Evolutionary conservation across 2,888 invertebrate genomes (phyloP).

Genomic region (Lasioglossum malachurum): DNA sequence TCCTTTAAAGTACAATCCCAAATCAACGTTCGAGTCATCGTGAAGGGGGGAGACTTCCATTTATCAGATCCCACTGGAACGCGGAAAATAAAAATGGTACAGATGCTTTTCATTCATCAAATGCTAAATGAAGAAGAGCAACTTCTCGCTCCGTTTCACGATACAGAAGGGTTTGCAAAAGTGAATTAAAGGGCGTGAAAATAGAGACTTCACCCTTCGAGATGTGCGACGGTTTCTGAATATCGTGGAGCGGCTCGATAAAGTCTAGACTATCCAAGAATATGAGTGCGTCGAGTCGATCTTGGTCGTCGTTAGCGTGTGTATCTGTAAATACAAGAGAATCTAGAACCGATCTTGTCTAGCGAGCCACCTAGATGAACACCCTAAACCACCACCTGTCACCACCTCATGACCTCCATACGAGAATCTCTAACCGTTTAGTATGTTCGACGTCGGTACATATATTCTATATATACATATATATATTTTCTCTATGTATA

Average conservation of each 20-base stretch:
- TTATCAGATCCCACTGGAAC: too few species aligned
- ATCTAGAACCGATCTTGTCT: constrained; percentile 41
- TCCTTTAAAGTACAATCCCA: too few species aligned
- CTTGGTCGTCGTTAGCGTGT: constrained; percentile 33
- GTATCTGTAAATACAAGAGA: constrained; percentile 47
- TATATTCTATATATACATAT: not conserved
- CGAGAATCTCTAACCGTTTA: constrained; percentile 37
- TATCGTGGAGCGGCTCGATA: not conserved
- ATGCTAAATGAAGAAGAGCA: not conserved
- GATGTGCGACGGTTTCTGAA: not conserved
- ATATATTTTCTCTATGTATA: not conserved
- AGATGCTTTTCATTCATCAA: not conserved
- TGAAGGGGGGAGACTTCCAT: not conserved
- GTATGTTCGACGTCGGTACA: constrained; percentile 43
- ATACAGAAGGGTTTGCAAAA: not conserved
- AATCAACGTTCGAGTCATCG: too few species aligned
- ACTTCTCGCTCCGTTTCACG: not conserved
- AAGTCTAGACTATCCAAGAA: not conserved
- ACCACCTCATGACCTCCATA: constrained; percentile 50
- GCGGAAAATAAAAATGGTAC: too few species aligned
- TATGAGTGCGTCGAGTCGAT: constrained; percentile 41
- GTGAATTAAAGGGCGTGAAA: not conserved
- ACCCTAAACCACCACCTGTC: not conserved
- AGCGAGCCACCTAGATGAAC: constrained; percentile 37
- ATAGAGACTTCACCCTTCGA: not conserved